phyloP scores from a whole-genome alignment of 2,888 invertebrate species.

The Galeopsomyia nigrocyanea region DNA sequence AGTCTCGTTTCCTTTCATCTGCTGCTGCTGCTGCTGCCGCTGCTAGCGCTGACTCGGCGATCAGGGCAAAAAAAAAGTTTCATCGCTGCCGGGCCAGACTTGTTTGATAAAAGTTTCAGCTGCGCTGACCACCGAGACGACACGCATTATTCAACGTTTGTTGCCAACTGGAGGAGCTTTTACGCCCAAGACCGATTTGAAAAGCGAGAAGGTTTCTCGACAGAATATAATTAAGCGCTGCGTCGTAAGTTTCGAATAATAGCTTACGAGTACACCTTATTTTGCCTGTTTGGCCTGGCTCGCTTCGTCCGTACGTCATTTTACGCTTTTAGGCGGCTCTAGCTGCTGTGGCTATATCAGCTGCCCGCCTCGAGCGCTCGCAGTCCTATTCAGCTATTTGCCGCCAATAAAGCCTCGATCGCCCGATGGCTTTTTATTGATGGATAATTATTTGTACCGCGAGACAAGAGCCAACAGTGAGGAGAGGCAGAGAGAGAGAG shows the following conservation, averaged over 20 bases:
- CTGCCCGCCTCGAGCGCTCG: slow-evolving; percentile 8
- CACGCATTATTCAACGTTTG: no score
- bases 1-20: slow-evolving; percentile 43
- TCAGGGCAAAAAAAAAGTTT: slow-evolving; percentile 32
- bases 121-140: slow-evolving; percentile 12
- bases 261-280: no score
- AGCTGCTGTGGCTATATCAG: slow-evolving; percentile 1
- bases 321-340: slow-evolving; percentile 25
- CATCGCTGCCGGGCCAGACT: slow-evolving; percentile 8
- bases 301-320: slow-evolving; percentile 46
- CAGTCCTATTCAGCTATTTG: slow-evolving; percentile 48
- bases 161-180: no score
- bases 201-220: slow-evolving; percentile 1
- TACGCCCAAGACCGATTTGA: no score
- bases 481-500: no score
- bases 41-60: not conserved
- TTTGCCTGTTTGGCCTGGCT: no score
- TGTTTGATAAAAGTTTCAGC: slow-evolving; percentile 39
- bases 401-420: slow-evolving; percentile 7
- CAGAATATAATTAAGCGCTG: slow-evolving; percentile 39
- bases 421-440: no score
- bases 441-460: no score
- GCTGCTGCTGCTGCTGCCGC: not conserved
- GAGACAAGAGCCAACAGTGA: no score
- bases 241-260: slow-evolving; percentile 42